Evolutionary conservation across 2,888 invertebrate genomes (phyloP), one percentile per base, ranked within the genome.

Genomic region (Papilio demoleus): DNA sequence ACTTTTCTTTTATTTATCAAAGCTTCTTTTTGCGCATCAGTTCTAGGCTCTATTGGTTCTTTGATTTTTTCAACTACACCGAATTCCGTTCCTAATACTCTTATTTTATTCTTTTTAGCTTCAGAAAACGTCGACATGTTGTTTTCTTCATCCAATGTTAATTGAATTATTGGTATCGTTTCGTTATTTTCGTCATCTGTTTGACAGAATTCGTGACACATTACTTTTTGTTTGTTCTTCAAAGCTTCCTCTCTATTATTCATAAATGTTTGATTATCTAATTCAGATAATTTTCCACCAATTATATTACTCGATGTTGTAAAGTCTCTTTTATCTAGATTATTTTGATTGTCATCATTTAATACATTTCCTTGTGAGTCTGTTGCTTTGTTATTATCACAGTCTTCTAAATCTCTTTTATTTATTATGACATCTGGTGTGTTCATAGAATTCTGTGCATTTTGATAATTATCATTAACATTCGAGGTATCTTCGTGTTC

Each of bases 1-100:
- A 95, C 90, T 81, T 93, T 94, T 22, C 94, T 77, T 80, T 94
- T 94, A 76, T 95, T 95, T 62, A 88, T 82, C 71, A 95, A 85
- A 0, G 95, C 94, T 67, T 94, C 94, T 14, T 92, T 94, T 68
- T 95, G 91, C 2, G 93, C 93, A 2, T 92, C 89, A 0, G 89
- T 91, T 71, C 74, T 79, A 0, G 90, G 86, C 73, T 84, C 83
- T 0, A 45, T 12, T 1, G 45, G 53, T 36, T 42, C 42, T 53
- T 27, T 61, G 6, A 69, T 19, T 9, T 65, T 50, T 40, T 34
- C 74, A 75, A 78, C 78, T 4, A 75, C 66, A 0, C 78, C 78
- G 67, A 81, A 86, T 59, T 88, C 88, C 1, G 80, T 77, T 0
- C 88, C 86, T 4, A 92, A 77, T 12, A 88, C 86, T 81, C 87